Conservation (phyloP, 2,888 invertebrate genomes). For the Syrphus vitripennis region DNA sequence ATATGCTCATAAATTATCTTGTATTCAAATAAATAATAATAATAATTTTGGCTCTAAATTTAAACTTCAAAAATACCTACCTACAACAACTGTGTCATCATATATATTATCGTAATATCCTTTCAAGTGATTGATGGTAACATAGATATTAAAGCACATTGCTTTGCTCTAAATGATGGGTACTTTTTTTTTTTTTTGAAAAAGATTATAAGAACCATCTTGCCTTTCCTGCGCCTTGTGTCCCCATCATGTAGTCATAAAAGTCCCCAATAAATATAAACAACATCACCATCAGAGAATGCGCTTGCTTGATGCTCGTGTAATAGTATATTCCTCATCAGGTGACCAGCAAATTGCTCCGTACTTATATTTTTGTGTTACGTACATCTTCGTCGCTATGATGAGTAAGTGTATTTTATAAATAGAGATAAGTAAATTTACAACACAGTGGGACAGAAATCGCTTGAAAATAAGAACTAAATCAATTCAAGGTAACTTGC, state of each 20-base stretch:
- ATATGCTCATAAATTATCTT: not conserved
- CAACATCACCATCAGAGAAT: constrained; percentile 1
- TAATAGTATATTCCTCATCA: constrained; percentile 54
- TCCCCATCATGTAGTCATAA: not conserved
- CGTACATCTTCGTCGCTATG: constrained; percentile 33
- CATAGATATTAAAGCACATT: constrained; percentile 30
- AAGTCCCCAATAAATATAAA: constrained; percentile 13
- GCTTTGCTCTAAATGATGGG: constrained; percentile 1
- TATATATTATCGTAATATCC: constrained; percentile 51
- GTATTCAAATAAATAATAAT: constrained; percentile 15
- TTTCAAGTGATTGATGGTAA: constrained; percentile 46
- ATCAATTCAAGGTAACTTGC: no score
- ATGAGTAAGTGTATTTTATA: constrained; percentile 60
- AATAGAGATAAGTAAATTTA: constrained; percentile 45
- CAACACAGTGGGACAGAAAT: not conserved
- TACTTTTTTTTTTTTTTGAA: not conserved
- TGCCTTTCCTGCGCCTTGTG: not conserved
- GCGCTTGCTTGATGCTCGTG: constrained; percentile 11
- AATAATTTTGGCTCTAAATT: constrained; percentile 7
- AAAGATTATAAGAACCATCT: not conserved
- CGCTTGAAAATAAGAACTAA: not conserved
- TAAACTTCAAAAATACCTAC: constrained; percentile 51
- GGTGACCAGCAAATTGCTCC: constrained; percentile 49
- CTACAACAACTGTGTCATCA: constrained; percentile 20
- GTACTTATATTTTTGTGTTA: not conserved